Evolutionary conservation across 2,113 vertebrate species (phyloP), one percentile per base, ranked within the genome.

Genomic region (Pteropus alecto): DNA sequence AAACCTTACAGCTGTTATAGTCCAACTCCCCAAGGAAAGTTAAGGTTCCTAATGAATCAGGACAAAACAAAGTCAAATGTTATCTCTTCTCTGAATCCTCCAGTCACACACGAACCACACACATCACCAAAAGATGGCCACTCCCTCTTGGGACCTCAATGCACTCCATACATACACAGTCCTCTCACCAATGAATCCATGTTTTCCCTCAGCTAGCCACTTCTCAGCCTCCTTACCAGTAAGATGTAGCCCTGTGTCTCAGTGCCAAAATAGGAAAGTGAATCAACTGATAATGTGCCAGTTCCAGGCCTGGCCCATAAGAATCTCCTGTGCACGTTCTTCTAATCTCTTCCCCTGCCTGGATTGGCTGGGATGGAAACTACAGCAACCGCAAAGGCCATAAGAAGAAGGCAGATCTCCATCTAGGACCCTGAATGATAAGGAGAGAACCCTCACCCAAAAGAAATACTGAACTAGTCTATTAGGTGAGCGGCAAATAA

Each of bases 51-150:
- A 63, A 51, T 48, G 68, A 86, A 58, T 70, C 0, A 51, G 35
- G 12, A 90, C 4, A 22, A 65, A 74, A 76, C 63, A 56, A 83
- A 60, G 43, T n/a, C 60, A 30, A 30, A 43, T 9, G 5, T 48
- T 3, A 0, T 15, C 74, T 60, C 54, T 10, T 61, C 46, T 30
- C 11, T 61, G 18, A 70, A 35, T 19, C 58, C 33, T 41, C 78
- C 30, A 9, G 11, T 19, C 71, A 74, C 19, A 58, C 21, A 28
- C 22, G 19, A 22, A 26, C 9, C 22, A 11, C 21, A 43, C 7
- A 16, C 0, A 26, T 3, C n/a, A 22, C 7, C 22, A 2, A 38
- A 70, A 18, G 22, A 35, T 6, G 1, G 15, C 38, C 46, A 5
- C 33, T 77, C 38, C 60, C 24, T 84, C 43, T 15, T 1, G 13